Evolutionary conservation across 2,797 vertebrate genomes (phyloP).

Genomic region (Sebastiscus albofasciatus): DNA sequence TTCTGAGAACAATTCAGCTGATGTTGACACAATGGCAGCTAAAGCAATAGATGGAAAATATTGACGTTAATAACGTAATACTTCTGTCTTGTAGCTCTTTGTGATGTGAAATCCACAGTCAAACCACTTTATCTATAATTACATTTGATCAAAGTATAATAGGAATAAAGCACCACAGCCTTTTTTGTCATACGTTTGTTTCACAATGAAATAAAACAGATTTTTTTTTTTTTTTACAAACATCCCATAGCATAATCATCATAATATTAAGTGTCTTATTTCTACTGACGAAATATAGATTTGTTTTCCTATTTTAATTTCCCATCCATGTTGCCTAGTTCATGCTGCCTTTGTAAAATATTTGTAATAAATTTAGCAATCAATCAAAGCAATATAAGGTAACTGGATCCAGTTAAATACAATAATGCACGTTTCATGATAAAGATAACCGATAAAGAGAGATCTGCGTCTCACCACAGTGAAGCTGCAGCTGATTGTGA

Average conservation of each 20-base stretch:
- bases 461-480: slow-evolving; percentile 90
- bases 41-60: neutral
- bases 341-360: neutral
- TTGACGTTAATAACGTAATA: neutral
- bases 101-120: slow-evolving; percentile 1
- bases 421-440: neutral
- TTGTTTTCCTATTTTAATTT: neutral
- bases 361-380: neutral
- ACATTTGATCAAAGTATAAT: neutral
- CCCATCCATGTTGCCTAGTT: neutral
- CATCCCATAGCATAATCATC: neutral
- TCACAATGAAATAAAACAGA: neutral
- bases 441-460: neutral
- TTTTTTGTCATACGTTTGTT: neutral
- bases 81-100: neutral
- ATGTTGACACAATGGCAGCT: slow-evolving; percentile 2
- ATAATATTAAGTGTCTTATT: neutral
- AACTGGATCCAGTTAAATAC: neutral
- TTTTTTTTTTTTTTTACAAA: neutral
- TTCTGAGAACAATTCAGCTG: slow-evolving; percentile 15
- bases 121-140: neutral
- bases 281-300: neutral
- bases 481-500: slow-evolving; percentile 93
- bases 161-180: slow-evolving; percentile 27
- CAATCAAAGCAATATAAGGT: neutral